Percentiles rank a stretch among this genome's conserved stretches.
phyloP scores from a whole-genome alignment of 2,888 invertebrate species.

The Euplexia lucipara region DNA sequence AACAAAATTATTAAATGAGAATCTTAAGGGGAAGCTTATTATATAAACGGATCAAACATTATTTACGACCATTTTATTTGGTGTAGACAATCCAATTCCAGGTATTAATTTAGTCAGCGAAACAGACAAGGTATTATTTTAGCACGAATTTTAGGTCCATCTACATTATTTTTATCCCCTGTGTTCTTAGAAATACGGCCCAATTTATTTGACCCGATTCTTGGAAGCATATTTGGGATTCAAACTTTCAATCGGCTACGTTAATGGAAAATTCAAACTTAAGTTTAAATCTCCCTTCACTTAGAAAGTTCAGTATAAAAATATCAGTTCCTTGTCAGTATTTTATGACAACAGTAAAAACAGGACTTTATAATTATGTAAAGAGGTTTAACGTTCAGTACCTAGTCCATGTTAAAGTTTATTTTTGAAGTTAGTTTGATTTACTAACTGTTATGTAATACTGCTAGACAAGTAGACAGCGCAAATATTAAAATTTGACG shows the following conservation, averaged over 20 bases:
- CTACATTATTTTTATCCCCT: not conserved
- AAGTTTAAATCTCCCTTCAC: constrained; percentile 19
- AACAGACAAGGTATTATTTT: not conserved
- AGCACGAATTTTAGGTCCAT: constrained; percentile 1
- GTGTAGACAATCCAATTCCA: not conserved
- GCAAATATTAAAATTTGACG: no score
- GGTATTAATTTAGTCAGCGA: not conserved
- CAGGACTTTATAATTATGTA: constrained; percentile 19
- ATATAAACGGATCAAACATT: not conserved
- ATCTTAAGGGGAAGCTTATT: not conserved
- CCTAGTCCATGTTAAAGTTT: not conserved
- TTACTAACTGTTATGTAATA: no score
- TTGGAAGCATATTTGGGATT: constrained; percentile 7
- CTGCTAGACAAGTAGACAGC: no score
- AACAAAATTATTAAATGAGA: not conserved
- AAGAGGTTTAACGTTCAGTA: not conserved
- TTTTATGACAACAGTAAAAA: constrained; percentile 13
- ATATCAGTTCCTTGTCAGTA: constrained; percentile 1
- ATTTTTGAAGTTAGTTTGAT: constrained; percentile 2
- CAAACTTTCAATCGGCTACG: not conserved
- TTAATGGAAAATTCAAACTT: not conserved
- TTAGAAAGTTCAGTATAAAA: not conserved
- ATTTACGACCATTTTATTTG: not conserved
- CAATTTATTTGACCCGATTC: constrained; percentile 7
- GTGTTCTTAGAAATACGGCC: constrained; percentile 22